These are phyloP conservation scores for Pampus argenteus DNA, from an alignment of 2,797 vertebrate species.

Conservation along the genomic window DNA sequence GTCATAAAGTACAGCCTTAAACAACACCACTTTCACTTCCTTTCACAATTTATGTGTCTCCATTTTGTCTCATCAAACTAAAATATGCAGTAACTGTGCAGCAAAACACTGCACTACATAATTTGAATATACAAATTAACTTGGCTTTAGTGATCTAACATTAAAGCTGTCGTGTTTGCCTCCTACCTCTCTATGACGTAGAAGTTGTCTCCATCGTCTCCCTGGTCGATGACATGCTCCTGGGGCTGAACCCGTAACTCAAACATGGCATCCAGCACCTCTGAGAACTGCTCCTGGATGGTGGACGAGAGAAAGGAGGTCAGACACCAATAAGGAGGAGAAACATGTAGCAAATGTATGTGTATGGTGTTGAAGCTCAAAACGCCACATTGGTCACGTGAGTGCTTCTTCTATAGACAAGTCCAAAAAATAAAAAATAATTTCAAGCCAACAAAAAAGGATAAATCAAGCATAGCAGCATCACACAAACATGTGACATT, in stretches of 20 bases:
- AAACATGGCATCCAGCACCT: constrained; percentile 99
- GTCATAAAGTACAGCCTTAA: neutral
- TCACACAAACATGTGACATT: neutral
- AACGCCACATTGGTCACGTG: constrained; percentile 3
- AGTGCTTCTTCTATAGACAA: constrained; percentile 8
- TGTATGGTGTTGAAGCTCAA: constrained; percentile 7
- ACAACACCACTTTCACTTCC: neutral
- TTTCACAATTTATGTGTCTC: neutral
- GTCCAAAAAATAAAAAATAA: constrained; percentile 4
- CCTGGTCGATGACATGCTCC: constrained; percentile 98
- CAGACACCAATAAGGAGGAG: constrained; percentile 4
- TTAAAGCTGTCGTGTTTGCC: accelerated
- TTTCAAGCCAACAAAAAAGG: constrained; percentile 15
- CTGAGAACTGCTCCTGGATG: constrained; percentile 94
- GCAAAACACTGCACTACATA: neutral
- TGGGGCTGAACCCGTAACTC: constrained; percentile 91
- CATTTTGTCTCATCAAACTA: neutral
- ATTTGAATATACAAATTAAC: constrained; percentile 18
- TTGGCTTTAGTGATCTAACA: neutral
- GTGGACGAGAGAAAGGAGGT: constrained; percentile 7
- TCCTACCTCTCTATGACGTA: constrained; percentile 95
- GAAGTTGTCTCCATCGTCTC: constrained; percentile 98
- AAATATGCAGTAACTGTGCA: neutral
- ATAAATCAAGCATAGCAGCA: neutral
- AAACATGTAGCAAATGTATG: constrained; percentile 1